These are phyloP conservation scores for Cottoperca gobio DNA, from an alignment of 2,797 vertebrate species.

Conservation along the genomic window DNA sequence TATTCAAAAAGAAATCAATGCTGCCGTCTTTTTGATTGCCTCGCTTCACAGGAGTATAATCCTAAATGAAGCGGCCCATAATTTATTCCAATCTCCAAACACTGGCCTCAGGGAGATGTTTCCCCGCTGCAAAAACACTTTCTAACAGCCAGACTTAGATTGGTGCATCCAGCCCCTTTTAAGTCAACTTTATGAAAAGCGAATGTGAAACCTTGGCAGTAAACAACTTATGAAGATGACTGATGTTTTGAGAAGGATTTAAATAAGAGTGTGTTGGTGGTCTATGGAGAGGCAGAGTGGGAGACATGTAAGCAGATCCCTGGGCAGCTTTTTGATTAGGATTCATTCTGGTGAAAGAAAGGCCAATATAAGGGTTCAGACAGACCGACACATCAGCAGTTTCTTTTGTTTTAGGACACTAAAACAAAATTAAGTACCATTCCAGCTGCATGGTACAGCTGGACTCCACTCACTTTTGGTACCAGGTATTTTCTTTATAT, in stretches of 20 bases:
- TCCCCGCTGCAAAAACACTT: slow-evolving; percentile 21
- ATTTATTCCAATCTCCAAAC: slow-evolving; percentile 55
- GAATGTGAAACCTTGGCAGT: slow-evolving; percentile 44
- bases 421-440: no score
- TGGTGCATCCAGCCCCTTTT: slow-evolving; percentile 16
- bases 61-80: slow-evolving; percentile 45
- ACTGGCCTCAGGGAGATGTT: slow-evolving; percentile 47
- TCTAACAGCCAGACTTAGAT: slow-evolving; percentile 22
- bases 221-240: slow-evolving; percentile 46
- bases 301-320: slow-evolving; percentile 20
- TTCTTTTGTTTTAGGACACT: neutral
- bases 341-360: slow-evolving; percentile 51
- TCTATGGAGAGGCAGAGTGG: slow-evolving; percentile 15
- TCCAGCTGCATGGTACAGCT: neutral
- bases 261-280: slow-evolving; percentile 40
- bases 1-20: slow-evolving; percentile 29
- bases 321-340: slow-evolving; percentile 28
- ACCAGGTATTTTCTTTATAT: neutral
- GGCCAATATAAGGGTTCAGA: slow-evolving; percentile 23
- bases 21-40: slow-evolving; percentile 38
- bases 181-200: slow-evolving; percentile 50
- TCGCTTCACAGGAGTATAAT: slow-evolving; percentile 42
- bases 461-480: neutral
- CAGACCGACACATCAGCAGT: slow-evolving; percentile 11
- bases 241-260: slow-evolving; percentile 46